These are phyloP conservation scores for Metalampra italica DNA, from an alignment of 2,888 invertebrate genomes.

Conservation along the genomic window DNA sequence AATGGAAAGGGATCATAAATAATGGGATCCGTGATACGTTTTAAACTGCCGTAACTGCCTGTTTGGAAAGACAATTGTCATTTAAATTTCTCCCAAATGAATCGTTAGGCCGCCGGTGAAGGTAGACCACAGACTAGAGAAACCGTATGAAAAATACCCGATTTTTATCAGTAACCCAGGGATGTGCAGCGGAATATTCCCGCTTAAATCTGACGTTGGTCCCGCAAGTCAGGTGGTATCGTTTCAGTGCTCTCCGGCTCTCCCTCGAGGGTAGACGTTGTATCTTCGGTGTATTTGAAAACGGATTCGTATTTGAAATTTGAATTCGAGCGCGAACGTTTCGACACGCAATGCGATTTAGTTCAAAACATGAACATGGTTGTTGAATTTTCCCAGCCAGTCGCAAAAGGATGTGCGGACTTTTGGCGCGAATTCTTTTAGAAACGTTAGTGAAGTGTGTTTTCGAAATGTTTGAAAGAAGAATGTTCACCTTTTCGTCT, in stretches of 20 bases:
- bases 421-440: neutral
- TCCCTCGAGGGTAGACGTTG: slow-evolving; percentile 17
- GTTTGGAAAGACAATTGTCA: slow-evolving; percentile 36
- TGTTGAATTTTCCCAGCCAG: slow-evolving; percentile 8
- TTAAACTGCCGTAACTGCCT: slow-evolving; percentile 11
- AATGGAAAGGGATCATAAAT: neutral
- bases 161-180: neutral
- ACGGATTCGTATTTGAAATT: slow-evolving; percentile 5
- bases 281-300: neutral
- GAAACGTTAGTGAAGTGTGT: slow-evolving; percentile 22
- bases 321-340: slow-evolving; percentile 7
- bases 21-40: slow-evolving; percentile 1
- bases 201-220: slow-evolving; percentile 18
- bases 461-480: slow-evolving; percentile 42
- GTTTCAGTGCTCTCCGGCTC: slow-evolving; percentile 24
- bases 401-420: neutral
- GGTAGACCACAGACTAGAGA: neutral
- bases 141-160: neutral
- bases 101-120: slow-evolving; percentile 25
- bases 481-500: slow-evolving; percentile 35
- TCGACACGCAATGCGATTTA: neutral
- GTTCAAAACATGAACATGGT: slow-evolving; percentile 5
- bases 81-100: slow-evolving; percentile 46
- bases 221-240: slow-evolving; percentile 17
- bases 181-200: neutral